Evolutionary conservation across 30 jellyfish, hydroid and myxozoan genomes (phyloP).

Genomic region (Chironex yamaguchii): DNA sequence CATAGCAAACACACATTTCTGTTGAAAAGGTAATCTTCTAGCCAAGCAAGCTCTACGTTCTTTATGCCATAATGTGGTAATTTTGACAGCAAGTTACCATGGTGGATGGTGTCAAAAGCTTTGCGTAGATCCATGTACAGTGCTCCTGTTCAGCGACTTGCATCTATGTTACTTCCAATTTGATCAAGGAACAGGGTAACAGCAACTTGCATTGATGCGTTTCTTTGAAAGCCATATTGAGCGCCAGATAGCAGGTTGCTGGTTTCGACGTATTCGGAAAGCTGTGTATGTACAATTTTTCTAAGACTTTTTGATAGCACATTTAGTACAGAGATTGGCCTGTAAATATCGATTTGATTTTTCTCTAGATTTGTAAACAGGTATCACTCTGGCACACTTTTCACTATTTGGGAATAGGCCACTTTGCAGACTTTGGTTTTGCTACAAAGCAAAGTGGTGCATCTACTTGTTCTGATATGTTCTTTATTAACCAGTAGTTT

Average conservation of each 20-base stretch:
- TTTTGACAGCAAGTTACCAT: constrained; percentile 51
- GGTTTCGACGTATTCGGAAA: constrained; percentile 38
- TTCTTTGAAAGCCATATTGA: constrained; percentile 53
- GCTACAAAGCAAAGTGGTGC: constrained; percentile 35
- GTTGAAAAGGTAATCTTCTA: constrained; percentile 65
- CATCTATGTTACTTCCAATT: constrained; percentile 9
- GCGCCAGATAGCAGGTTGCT: no score
- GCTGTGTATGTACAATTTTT: constrained; percentile 50
- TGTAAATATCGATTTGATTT: constrained; percentile 38
- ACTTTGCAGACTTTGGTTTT: constrained; percentile 61
- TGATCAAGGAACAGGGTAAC: constrained; percentile 63
- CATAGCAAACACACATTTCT: constrained; percentile 68
- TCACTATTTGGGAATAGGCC: constrained; percentile 57
- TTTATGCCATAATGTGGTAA: constrained; percentile 52
- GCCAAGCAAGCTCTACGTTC: constrained; percentile 66
- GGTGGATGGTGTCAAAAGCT: constrained; percentile 45
- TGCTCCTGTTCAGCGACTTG: constrained; percentile 60
- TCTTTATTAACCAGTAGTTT: no score
- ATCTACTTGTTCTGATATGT: constrained; percentile 41
- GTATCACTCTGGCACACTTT: constrained; percentile 55
- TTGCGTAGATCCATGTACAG: constrained; percentile 34
- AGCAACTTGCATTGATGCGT: constrained; percentile 54
- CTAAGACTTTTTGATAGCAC: constrained; percentile 28
- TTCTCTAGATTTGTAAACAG: constrained; percentile 51
- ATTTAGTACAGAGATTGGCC: constrained; percentile 61